Evolutionary conservation across 2,797 vertebrate genomes (phyloP).

Genomic region (Gastrophryne carolinensis): DNA sequence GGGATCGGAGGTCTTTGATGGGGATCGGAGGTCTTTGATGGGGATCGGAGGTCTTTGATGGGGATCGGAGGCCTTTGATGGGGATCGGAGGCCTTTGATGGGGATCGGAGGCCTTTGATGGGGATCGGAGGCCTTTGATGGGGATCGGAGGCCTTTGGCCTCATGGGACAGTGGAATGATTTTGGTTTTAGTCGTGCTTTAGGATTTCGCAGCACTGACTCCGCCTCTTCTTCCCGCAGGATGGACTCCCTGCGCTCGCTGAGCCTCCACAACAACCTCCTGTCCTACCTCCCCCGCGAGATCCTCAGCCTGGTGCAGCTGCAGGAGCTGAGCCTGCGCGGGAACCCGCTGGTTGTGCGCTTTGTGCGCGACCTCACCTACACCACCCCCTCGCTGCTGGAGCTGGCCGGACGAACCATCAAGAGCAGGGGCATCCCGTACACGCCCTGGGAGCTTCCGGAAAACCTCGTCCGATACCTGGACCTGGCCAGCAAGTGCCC

Average conservation of each 20-base stretch:
- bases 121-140: too few species aligned
- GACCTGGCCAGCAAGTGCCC: constrained; percentile 95
- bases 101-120: too few species aligned
- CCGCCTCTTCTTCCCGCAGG: constrained; percentile 64
- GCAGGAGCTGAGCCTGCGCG: constrained; percentile 94
- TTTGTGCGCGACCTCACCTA: constrained; percentile 96
- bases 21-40: too few species aligned
- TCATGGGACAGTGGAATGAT: too few species aligned
- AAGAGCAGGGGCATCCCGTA: constrained; percentile 88
- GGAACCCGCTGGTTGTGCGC: constrained; percentile 95
- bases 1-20: too few species aligned
- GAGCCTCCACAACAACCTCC: constrained; percentile 95
- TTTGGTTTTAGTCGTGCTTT: too few species aligned
- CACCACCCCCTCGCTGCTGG: constrained; percentile 88
- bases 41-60: too few species aligned
- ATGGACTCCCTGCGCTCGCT: constrained; percentile 91
- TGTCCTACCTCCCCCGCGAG: constrained; percentile 94
- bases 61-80: too few species aligned
- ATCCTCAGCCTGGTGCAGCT: constrained; percentile 92
- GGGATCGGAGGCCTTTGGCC: too few species aligned
- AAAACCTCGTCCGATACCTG: constrained; percentile 83
- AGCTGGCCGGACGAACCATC: constrained; percentile 87
- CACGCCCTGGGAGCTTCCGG: constrained; percentile 78
- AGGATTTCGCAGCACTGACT: too few species aligned
- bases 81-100: too few species aligned